A percentile compares a stretch with the other conserved stretches of the same genome.
phyloP scores from a whole-genome alignment of 2,797 vertebrate species.

The Galaxias olidus region DNA sequence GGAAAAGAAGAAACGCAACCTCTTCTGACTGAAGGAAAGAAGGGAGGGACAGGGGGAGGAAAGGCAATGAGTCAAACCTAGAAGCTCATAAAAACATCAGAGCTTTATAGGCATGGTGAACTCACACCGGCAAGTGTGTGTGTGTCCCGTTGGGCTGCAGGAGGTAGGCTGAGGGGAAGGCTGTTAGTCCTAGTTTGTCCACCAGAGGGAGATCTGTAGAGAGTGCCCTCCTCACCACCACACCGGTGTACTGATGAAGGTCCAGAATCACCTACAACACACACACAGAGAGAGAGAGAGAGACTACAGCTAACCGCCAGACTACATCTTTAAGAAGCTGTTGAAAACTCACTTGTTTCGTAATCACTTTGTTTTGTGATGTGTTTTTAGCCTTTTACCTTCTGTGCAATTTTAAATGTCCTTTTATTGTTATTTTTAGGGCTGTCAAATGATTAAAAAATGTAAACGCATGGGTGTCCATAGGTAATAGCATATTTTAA shows the following conservation, averaged over 20 bases:
- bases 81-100: too few species aligned
- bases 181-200: slow-evolving; percentile 74
- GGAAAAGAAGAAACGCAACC: slow-evolving; percentile 87
- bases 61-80: neutral
- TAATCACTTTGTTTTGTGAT: too few species aligned
- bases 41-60: slow-evolving; percentile 10
- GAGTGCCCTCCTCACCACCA: slow-evolving; percentile 79
- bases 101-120: neutral
- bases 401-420: too few species aligned
- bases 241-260: slow-evolving; percentile 81
- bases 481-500: too few species aligned
- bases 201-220: slow-evolving; percentile 75
- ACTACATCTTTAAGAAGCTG: too few species aligned
- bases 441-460: too few species aligned
- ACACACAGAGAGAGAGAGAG: too few species aligned
- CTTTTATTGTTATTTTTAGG: too few species aligned
- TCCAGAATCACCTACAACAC: slow-evolving; percentile 87
- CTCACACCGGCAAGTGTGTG: slow-evolving; percentile 80
- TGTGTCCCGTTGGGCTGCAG: slow-evolving; percentile 85
- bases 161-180: slow-evolving; percentile 82
- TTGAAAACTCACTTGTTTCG: too few species aligned
- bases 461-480: too few species aligned
- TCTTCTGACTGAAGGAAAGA: slow-evolving; percentile 78
- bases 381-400: too few species aligned
- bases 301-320: too few species aligned